Conservation (phyloP, 2,888 invertebrate genomes). For the Sycophila texana region DNA sequence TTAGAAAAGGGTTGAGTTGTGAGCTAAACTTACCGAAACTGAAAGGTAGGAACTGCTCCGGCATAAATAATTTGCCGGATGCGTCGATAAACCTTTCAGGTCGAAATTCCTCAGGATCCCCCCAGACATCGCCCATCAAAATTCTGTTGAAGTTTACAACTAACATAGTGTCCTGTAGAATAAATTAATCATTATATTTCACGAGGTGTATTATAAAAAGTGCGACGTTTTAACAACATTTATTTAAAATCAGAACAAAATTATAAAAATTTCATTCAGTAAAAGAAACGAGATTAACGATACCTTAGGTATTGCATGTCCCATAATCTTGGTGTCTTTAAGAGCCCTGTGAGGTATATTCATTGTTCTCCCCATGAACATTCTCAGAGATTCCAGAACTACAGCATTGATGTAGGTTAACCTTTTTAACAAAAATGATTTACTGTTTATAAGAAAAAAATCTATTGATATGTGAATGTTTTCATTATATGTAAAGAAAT, state of each 20-base stretch:
- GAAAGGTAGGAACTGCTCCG: slow-evolving; percentile 86
- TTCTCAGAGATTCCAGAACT: slow-evolving; percentile 85
- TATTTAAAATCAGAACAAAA: no score
- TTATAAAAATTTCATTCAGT: slow-evolving; percentile 48
- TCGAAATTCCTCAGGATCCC: slow-evolving; percentile 83
- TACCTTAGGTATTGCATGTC: slow-evolving; percentile 87
- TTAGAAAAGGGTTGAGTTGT: background rate
- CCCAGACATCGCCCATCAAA: slow-evolving; percentile 83
- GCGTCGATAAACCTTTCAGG: slow-evolving; percentile 86
- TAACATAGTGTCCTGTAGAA: slow-evolving; percentile 85
- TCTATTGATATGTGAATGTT: no score
- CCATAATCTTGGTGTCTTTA: slow-evolving; percentile 83
- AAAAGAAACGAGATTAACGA: no score
- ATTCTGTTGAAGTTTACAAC: slow-evolving; percentile 85
- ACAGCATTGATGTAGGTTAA: slow-evolving; percentile 90
- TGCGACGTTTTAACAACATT: no score
- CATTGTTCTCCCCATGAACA: slow-evolving; percentile 88
- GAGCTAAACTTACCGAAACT: slow-evolving; percentile 78
- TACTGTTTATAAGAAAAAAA: no score
- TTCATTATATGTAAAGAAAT: no score
- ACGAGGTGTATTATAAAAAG: background rate
- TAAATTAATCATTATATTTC: background rate
- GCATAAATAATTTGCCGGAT: slow-evolving; percentile 79
- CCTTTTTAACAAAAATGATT: slow-evolving; percentile 71
- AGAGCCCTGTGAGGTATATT: slow-evolving; percentile 88